Evolutionary conservation across 1,140 invertebrate species (phyloP).

Genomic region (Drosophila teissieri): DNA sequence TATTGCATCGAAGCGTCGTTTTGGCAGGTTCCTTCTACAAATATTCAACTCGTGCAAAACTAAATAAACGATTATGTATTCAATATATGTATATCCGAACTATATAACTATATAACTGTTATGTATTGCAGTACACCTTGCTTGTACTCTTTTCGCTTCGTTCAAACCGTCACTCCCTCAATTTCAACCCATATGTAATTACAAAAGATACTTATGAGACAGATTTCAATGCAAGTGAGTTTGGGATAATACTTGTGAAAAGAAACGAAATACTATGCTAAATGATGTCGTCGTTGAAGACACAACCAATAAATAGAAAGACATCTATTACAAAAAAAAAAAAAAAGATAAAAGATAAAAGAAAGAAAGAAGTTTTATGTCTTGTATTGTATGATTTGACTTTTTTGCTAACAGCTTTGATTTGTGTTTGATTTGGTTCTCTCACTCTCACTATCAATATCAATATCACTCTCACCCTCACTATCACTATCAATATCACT

Average conservation of each 20-base stretch:
- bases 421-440: conserved; percentile 72
- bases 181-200: conserved; percentile 67
- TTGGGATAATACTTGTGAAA: conserved; percentile 84
- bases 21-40: conserved; percentile 47
- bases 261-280: conserved; percentile 38
- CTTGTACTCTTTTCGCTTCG: conserved; percentile 69
- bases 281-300: conserved; percentile 51
- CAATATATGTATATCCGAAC: conserved; percentile 36
- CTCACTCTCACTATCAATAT: conserved; percentile 53
- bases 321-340: conserved; percentile 22
- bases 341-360: too few species aligned
- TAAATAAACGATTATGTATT: conserved; percentile 27
- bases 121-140: conserved; percentile 57
- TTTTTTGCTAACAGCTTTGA: conserved; percentile 73
- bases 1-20: conserved; percentile 16
- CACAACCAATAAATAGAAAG: conserved; percentile 20
- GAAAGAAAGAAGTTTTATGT: conserved; percentile 71
- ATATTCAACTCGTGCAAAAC: conserved; percentile 36
- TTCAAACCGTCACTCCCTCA: conserved; percentile 42
- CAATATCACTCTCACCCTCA: conserved; percentile 49
- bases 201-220: conserved; percentile 85
- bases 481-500: conserved; percentile 46
- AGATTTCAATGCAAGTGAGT: conserved; percentile 84
- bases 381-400: conserved; percentile 71
- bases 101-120: conserved; percentile 43